Base-by-base conservation (phyloP, 2,797 vertebrate species). In the Ctenochaetus hawaiiensis region DNA sequence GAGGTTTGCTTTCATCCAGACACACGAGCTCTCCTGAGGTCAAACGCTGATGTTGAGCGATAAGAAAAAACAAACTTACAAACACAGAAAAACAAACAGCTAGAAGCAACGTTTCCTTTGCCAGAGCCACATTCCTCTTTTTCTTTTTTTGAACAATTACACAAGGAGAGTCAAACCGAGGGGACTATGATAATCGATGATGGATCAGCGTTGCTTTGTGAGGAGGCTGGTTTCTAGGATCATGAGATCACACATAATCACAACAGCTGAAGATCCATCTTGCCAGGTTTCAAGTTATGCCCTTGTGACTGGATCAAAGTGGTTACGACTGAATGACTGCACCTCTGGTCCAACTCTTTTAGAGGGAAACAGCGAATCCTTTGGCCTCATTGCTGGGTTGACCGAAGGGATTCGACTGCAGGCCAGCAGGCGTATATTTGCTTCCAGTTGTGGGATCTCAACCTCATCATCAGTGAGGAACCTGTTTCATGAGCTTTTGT, bases 361-460 rank as follows among this genome's bases (percentile, higher is more conserved):
- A 59, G 43, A 64, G 67, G 75, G 20, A 53, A 39, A 5, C 1
- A 2, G 70, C 75, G 53, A 62, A 49, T 12, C 26, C 14, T 17
- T 34, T 41, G 23, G 49, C 37, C 34, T 59, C 4, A 64, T 17
- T n/a, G 23, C 22, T n/a, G 43, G 34, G 54, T 39, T 53, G 45
- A 61, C 78, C 62, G 57, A 20, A 70, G 75, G 72, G 79, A 76
- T 71, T 67, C 59, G 71, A 51, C 16, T 65, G 17, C 60, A 4
- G 51, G 20, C 72, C 58, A 68, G 62, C 17, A 65, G 54, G 64
- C n/a, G 9, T 34, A 6, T 18, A 13, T 44, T 9, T 22, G 66
- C 58, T 57, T 78, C 56, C 77, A 80, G 54, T 79, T 80, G 78
- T 63, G 51, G 52, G 57, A 73, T 81, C 45, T 79, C 39, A 68